Percentiles rank a stretch among this genome's conserved stretches.
These are phyloP conservation scores for Apodemia hepburni DNA, from an alignment of 2,888 invertebrate genomes.

Conservation along the genomic window DNA sequence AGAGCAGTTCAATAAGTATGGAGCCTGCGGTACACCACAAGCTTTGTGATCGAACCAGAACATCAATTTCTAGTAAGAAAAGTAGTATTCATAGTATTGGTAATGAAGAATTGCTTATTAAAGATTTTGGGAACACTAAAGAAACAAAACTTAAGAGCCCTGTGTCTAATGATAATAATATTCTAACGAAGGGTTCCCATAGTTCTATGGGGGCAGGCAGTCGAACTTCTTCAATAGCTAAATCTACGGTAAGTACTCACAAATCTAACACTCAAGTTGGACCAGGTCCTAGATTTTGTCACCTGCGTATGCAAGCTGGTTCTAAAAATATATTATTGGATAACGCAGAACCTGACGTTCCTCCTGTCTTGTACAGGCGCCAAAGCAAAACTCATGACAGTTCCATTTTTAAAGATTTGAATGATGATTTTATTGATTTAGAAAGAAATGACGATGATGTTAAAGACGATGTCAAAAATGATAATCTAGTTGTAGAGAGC, in stretches of 20 bases:
- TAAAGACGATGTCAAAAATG: slow-evolving; percentile 49
- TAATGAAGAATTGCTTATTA: slow-evolving; percentile 56
- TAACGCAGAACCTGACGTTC: slow-evolving; percentile 86
- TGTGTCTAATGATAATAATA: slow-evolving; percentile 44
- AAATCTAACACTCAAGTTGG: slow-evolving; percentile 73
- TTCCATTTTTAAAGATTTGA: slow-evolving; percentile 65
- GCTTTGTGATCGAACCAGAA: slow-evolving; percentile 77
- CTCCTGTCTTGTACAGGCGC: slow-evolving; percentile 86
- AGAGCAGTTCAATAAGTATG: slow-evolving; percentile 44
- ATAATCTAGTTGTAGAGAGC: slow-evolving; percentile 63
- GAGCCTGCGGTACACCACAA: slow-evolving; percentile 81
- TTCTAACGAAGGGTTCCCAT: slow-evolving; percentile 60
- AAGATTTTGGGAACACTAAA: slow-evolving; percentile 47
- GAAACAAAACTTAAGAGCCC: slow-evolving; percentile 50
- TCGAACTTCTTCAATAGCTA: slow-evolving; percentile 69
- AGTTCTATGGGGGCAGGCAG: slow-evolving; percentile 71
- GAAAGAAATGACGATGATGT: slow-evolving; percentile 49
- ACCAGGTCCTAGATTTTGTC: slow-evolving; percentile 87
- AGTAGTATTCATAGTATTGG: slow-evolving; percentile 58
- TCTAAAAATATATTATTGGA: slow-evolving; percentile 90
- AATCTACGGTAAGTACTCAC: slow-evolving; percentile 73
- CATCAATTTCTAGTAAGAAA: slow-evolving; percentile 64
- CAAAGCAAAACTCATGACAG: slow-evolving; percentile 75
- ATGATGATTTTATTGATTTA: slow-evolving; percentile 60
- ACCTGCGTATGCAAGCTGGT: slow-evolving; percentile 87